Conservation (phyloP, 2,113 vertebrate species). For the Melanotaenia duboulayi region DNA sequence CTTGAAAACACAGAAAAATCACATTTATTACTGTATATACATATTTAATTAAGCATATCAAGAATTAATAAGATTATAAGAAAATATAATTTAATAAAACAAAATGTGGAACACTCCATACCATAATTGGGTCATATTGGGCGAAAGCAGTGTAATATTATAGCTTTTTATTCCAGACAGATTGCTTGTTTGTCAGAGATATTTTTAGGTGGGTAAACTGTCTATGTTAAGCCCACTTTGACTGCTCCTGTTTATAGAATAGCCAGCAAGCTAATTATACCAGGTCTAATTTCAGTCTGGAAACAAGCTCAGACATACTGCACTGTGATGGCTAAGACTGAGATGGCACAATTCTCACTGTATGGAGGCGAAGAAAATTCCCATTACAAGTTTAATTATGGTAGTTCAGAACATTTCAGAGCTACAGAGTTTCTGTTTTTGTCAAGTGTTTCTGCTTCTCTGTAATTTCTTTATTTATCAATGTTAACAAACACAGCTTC, state of each 20-base stretch:
- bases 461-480: neutral
- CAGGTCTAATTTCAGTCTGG: conserved; percentile 9
- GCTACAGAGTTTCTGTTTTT: neutral
- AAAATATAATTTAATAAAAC: neutral
- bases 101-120: conserved; percentile 3
- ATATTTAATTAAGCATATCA: too few species aligned
- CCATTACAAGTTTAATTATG: conserved; percentile 9
- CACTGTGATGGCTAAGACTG: conserved; percentile 17
- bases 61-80: too few species aligned
- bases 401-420: neutral
- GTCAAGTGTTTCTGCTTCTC: too few species aligned
- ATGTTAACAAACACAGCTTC: neutral
- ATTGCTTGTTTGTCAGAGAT: neutral
- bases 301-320: conserved; percentile 5
- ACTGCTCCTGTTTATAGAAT: conserved; percentile 4
- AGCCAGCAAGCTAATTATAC: conserved; percentile 41
- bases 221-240: conserved; percentile 15
- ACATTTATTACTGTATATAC: too few species aligned
- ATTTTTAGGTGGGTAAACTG: conserved; percentile 16
- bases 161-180: neutral
- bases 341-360: neutral
- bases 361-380: neutral
- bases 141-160: neutral
- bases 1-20: too few species aligned
- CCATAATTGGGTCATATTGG: neutral